Conservation (phyloP, 2,797 vertebrate genomes). For the Lagocephalus sceleratus region DNA sequence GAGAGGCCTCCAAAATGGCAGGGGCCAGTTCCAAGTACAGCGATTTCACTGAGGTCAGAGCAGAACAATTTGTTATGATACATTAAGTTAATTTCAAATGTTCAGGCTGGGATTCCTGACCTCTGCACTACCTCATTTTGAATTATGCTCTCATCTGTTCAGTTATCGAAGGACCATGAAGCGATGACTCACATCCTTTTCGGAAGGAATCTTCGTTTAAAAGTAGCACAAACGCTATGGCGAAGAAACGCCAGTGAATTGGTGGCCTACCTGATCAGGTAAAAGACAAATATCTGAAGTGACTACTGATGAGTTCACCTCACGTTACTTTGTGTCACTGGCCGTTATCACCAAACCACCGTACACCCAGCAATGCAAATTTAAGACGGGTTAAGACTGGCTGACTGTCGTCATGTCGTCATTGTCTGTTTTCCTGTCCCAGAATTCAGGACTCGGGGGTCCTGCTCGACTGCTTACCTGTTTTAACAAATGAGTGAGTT, state of each 20-base stretch:
- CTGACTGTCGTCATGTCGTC: not conserved
- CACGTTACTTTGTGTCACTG: not conserved
- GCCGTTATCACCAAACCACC: not conserved
- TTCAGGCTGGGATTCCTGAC: not conserved
- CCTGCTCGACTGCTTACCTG: conserved; percentile 92
- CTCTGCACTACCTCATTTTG: not conserved
- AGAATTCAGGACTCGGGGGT: conserved; percentile 95
- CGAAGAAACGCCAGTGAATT: conserved; percentile 91
- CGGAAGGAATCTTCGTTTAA: conserved; percentile 92
- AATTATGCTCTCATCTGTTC: conserved; percentile 1
- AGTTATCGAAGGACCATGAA: conserved; percentile 97
- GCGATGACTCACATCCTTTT: conserved; percentile 93
- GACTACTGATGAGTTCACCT: not conserved
- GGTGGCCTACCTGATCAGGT: conserved; percentile 94
- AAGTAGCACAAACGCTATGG: conserved; percentile 96
- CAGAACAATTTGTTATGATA: too few species aligned
- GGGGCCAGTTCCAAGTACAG: conserved; percentile 88
- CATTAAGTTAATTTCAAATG: not conserved
- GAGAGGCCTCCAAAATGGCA: conserved; percentile 88
- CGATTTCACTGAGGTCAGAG: conserved; percentile 88
- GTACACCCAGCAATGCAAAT: too few species aligned
- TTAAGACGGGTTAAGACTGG: too few species aligned
- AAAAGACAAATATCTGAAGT: conserved; percentile 21
- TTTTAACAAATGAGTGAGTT: conserved; percentile 93
- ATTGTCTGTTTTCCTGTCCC: conserved; percentile 14